phyloP scores from a whole-genome alignment of 2,797 vertebrate genomes.

The Pteronotus mesoamericanus region DNA sequence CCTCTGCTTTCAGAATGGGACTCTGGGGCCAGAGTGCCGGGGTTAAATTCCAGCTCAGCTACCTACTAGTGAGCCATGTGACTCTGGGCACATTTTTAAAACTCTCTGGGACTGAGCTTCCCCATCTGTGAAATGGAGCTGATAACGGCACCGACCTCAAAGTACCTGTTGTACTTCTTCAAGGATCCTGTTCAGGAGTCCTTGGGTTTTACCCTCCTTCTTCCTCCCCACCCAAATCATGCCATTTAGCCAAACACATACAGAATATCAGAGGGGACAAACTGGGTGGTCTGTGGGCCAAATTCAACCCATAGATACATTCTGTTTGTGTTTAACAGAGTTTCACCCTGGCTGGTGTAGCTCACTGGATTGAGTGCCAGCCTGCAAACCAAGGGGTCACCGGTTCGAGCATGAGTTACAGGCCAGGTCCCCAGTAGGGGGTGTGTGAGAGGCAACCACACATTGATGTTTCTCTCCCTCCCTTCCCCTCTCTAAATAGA shows the following conservation, averaged over 20 bases:
- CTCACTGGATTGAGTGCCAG: too few species aligned
- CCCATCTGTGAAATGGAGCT: background rate
- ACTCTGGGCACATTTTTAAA: background rate
- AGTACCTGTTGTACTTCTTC: background rate
- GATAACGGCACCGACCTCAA: background rate
- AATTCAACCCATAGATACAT: background rate
- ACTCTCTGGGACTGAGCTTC: background rate
- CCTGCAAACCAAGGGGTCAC: too few species aligned
- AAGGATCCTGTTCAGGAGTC: background rate
- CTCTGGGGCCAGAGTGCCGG: background rate
- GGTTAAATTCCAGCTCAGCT: background rate
- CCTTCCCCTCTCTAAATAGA: too few species aligned
- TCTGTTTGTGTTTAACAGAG: background rate
- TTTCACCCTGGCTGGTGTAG: too few species aligned
- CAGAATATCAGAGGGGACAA: background rate
- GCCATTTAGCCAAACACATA: background rate
- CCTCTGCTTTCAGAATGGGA: background rate
- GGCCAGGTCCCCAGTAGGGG: too few species aligned
- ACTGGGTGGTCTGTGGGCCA: background rate
- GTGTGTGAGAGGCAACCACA: too few species aligned
- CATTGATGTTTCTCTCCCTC: too few species aligned
- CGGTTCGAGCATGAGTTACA: too few species aligned
- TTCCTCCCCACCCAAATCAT: background rate
- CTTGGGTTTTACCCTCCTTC: background rate
- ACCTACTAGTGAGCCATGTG: background rate